Percentiles rank a stretch among this genome's conserved stretches.
phyloP scores from a whole-genome alignment of 2,888 invertebrate species.

The Neoitamus cyanurus region DNA sequence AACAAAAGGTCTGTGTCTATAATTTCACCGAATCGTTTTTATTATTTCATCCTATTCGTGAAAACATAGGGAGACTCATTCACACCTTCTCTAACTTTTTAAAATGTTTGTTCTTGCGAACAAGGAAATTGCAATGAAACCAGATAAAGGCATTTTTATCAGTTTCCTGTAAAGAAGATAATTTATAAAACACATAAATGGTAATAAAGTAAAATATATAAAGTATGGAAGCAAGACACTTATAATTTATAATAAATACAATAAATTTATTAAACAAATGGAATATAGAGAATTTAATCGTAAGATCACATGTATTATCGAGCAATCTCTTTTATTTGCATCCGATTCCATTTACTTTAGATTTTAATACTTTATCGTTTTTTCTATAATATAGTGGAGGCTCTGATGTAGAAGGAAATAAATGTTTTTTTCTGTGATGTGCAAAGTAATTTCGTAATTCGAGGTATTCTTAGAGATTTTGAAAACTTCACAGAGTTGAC shows the following conservation, averaged over 20 bases:
- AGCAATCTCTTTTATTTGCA: slow-evolving; percentile 45
- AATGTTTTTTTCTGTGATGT: slow-evolving; percentile 46
- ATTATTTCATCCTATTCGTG: not conserved
- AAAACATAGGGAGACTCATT: slow-evolving; percentile 3
- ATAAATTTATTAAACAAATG: slow-evolving; percentile 50
- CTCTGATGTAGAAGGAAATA: slow-evolving; percentile 44
- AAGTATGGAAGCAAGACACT: slow-evolving; percentile 47
- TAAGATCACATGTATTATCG: slow-evolving; percentile 47
- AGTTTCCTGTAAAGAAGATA: slow-evolving; percentile 30
- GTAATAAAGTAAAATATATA: slow-evolving; percentile 40
- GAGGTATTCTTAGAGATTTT: not conserved
- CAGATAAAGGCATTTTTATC: slow-evolving; percentile 29
- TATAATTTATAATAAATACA: slow-evolving; percentile 50
- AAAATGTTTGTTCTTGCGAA: slow-evolving; percentile 30
- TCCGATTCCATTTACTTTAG: slow-evolving; percentile 35
- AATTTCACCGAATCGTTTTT: slow-evolving; percentile 25
- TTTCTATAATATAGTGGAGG: slow-evolving; percentile 41
- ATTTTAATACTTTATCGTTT: slow-evolving; percentile 25
- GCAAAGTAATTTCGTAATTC: slow-evolving; percentile 36
- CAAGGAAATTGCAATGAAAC: slow-evolving; percentile 11
- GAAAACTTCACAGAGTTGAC: not conserved
- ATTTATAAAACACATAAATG: slow-evolving; percentile 41
- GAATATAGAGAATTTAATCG: slow-evolving; percentile 51
- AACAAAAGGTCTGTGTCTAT: slow-evolving; percentile 33
- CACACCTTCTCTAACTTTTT: slow-evolving; percentile 9